These are phyloP conservation scores for Rhopalosiphum padi DNA, from an alignment of 1,140 invertebrate species.

Conservation along the genomic window DNA sequence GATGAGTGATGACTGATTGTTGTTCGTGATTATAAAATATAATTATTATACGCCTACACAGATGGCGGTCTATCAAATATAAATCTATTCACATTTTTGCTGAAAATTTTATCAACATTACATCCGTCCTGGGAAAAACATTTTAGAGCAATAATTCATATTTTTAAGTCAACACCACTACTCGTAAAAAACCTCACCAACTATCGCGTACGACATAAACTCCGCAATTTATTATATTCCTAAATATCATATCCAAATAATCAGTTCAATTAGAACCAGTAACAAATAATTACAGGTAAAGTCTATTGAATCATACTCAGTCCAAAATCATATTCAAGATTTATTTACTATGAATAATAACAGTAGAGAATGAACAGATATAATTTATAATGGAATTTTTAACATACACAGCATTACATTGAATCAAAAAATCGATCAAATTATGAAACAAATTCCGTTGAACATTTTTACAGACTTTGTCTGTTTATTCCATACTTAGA, in stretches of 20 bases:
- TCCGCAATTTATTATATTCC: background rate
- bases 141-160: background rate
- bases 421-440: background rate
- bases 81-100: background rate
- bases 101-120: background rate
- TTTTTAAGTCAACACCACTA: background rate
- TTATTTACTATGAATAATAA: conserved; percentile 8
- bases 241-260: background rate
- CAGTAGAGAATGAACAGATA: background rate
- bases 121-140: background rate
- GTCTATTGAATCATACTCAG: background rate
- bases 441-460: background rate
- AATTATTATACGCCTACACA: too few relatives aligned
- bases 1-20: too few relatives aligned
- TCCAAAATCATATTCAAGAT: background rate
- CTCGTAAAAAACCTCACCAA: background rate
- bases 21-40: too few relatives aligned
- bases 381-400: background rate
- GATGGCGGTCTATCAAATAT: background rate
- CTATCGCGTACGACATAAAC: background rate
- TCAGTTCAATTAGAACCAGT: background rate
- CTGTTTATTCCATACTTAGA: background rate
- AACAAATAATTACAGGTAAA: background rate
- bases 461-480: background rate
- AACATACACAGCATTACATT: background rate